Base-by-base conservation (phyloP, 2,888 invertebrate species). In the Colostygia pectinataria region DNA sequence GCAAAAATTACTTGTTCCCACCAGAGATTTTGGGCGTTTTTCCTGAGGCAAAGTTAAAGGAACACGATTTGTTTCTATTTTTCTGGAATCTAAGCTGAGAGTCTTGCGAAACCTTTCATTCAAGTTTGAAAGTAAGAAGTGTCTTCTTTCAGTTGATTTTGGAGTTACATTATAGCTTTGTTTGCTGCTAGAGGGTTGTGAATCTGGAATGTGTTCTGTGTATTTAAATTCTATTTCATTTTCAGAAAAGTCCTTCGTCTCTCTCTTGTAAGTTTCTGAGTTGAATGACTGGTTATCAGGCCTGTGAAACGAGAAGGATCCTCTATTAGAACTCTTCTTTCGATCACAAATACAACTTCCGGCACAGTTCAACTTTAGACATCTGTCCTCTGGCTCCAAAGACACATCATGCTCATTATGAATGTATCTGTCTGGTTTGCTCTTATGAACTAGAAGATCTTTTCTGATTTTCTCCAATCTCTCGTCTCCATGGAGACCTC, bases 41-140 rank as follows among this genome's bases (percentile, higher is more conserved):
- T 83, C 83, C 50, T 84, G 75, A 1, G 86, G 81, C 13, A 87
- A 53, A 57, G 78, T 83, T 4, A 86, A 54, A 0, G 79, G 77
- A 2, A 81, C 71, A 9, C 87, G 70, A 63, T 86, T 85, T 0
- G 83, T 81, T 55, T 89, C 88, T 13, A 88, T 70, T 62, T 89
- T 89, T 4, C 89, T 74, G 2, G 90, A 89, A 57, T 90, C 90
- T 43, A 90, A 78, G 63, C 90, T 90, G n/a, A 90, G 74, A 2
- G 90, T 90, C 63, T 90, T 90, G 2, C 90, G 76, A 53, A 91
- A 90, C 48, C 91, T 71, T 54, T 91, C 90, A 47, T 91, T 91
- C 6, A 91, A 65, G 53, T 91, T 90, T 0, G 90, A 72, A 4
- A 91, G 72, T 31, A 91, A 63, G 38, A 88, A 83, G 51, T 83